Evolutionary conservation across 2,797 vertebrate genomes (phyloP).

Genomic region (Pipistrellus pygmaeus): DNA sequence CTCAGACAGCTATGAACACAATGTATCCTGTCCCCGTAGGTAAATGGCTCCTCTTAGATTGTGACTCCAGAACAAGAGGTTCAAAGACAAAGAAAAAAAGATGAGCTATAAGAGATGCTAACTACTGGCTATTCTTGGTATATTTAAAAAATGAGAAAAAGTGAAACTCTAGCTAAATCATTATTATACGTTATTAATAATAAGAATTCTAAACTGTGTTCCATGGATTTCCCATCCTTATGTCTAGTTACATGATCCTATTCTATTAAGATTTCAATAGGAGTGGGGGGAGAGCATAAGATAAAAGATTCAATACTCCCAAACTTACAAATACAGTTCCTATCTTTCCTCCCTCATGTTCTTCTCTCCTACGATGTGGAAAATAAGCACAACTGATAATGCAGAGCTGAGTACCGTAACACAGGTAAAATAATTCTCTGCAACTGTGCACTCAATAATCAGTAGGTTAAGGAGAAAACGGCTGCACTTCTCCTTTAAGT

Average conservation of each 20-base stretch:
- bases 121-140: background rate
- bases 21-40: background rate
- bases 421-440: background rate
- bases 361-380: background rate
- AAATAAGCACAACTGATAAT: background rate
- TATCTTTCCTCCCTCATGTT: background rate
- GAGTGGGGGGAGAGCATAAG: background rate
- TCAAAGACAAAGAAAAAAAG: background rate
- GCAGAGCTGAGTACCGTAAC: background rate
- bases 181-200: background rate
- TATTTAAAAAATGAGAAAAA: background rate
- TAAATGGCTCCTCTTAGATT: background rate
- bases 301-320: background rate
- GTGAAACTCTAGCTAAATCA: background rate
- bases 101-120: background rate
- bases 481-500: background rate
- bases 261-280: conserved; percentile 20
- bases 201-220: background rate
- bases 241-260: background rate
- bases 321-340: background rate
- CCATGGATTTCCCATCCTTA: background rate
- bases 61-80: background rate
- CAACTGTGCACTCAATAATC: background rate
- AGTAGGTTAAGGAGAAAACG: background rate
- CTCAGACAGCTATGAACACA: background rate